Evolutionary conservation across 2,888 invertebrate genomes (phyloP).

Genomic region (Poecilobothrus nobilitatus): DNA sequence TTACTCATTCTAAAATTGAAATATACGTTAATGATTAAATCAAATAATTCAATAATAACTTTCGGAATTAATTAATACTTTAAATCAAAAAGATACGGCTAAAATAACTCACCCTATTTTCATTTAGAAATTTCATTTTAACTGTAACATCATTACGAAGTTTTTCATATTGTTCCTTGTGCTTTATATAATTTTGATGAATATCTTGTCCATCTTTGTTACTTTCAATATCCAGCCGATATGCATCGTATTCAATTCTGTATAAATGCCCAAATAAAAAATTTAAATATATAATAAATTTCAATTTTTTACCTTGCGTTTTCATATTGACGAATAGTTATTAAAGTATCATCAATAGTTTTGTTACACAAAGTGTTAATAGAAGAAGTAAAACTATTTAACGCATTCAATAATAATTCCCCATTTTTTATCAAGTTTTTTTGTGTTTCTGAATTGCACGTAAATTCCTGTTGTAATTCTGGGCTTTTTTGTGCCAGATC

Average conservation of each 20-base stretch:
- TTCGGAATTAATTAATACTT: too few relatives aligned
- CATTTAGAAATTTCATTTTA: conserved; percentile 93
- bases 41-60: too few relatives aligned
- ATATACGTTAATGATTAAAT: too few relatives aligned
- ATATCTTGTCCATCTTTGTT: conserved; percentile 72
- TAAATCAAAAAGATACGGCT: too few relatives aligned
- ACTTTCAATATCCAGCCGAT: conserved; percentile 86
- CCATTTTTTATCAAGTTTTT: conserved; percentile 87
- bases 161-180: conserved; percentile 86
- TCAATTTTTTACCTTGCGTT: conserved; percentile 47
- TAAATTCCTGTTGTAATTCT: conserved; percentile 87
- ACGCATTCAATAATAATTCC: conserved; percentile 80
- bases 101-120: conserved; percentile 70
- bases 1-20: too few relatives aligned
- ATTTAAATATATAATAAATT: not conserved
- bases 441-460: conserved; percentile 94
- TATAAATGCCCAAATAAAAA: conserved; percentile 15
- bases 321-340: conserved; percentile 56
- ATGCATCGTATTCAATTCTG: conserved; percentile 96
- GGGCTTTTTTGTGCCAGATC: conserved; percentile 94
- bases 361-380: conserved; percentile 94
- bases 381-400: conserved; percentile 93
- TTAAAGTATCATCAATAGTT: conserved; percentile 89
- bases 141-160: conserved; percentile 87
- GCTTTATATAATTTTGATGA: conserved; percentile 70